Conservation (phyloP, 2,113 vertebrate genomes). For the Microtus montanus region DNA sequence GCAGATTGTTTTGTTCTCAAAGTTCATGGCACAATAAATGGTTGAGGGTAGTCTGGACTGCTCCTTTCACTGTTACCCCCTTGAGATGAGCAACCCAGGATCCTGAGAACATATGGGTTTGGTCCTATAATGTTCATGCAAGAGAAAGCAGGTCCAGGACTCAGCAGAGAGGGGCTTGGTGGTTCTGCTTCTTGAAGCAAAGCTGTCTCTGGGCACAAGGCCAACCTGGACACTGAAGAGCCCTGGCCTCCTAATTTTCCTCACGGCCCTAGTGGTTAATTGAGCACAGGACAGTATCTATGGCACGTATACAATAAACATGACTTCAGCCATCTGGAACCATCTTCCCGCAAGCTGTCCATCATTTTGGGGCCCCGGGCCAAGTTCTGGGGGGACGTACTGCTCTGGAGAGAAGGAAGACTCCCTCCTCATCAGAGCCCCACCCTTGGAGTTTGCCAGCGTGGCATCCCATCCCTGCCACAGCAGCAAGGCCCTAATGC, state of each 20-base stretch:
- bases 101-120: not conserved
- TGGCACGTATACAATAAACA: constrained; percentile 36
- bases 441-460: not conserved
- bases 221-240: not conserved
- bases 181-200: not conserved
- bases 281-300: constrained; percentile 43
- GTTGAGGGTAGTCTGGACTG: not conserved
- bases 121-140: not conserved
- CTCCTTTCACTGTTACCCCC: accelerated
- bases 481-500: too few relatives aligned
- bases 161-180: accelerated
- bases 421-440: not conserved
- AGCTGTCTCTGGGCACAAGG: not conserved
- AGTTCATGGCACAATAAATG: not conserved
- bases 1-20: not conserved
- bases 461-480: accelerated
- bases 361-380: not conserved
- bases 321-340: constrained; percentile 32
- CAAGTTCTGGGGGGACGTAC: not conserved
- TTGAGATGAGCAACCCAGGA: not conserved
- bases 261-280: not conserved
- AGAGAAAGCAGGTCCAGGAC: not conserved
- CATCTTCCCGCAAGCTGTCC: not conserved
- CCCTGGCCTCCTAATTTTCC: not conserved
- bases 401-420: not conserved